phyloP scores from a whole-genome alignment of 2,797 vertebrate species.

The Lerista edwardsae region DNA sequence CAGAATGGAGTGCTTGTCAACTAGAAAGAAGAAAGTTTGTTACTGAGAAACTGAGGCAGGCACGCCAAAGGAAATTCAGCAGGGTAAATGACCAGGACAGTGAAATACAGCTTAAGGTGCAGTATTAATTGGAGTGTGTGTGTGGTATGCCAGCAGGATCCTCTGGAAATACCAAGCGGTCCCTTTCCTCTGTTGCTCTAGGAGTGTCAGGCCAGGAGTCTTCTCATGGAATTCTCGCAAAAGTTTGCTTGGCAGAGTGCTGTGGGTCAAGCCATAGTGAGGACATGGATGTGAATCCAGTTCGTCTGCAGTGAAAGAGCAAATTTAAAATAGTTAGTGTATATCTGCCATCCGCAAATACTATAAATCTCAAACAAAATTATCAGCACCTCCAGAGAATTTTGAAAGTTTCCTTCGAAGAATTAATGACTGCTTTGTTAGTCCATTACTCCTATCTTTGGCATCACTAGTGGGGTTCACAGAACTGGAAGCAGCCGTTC shows the following conservation, averaged over 20 bases:
- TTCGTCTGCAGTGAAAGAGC: not conserved
- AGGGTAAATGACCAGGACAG: constrained; percentile 45
- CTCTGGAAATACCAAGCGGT: not conserved
- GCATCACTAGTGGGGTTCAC: not conserved
- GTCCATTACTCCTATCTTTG: not conserved
- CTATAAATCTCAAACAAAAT: too few relatives aligned
- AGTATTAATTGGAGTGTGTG: too few relatives aligned
- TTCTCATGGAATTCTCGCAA: not conserved
- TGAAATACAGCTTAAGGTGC: constrained; percentile 31
- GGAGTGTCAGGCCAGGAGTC: not conserved
- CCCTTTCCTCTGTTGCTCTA: not conserved
- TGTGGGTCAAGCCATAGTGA: not conserved
- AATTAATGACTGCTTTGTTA: not conserved
- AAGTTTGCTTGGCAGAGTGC: not conserved
- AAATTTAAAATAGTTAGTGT: not conserved
- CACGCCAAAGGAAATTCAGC: constrained; percentile 30
- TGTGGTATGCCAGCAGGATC: not conserved
- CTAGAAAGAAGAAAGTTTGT: not conserved
- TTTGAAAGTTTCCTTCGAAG: not conserved
- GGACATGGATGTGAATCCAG: not conserved
- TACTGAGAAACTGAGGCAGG: constrained; percentile 14
- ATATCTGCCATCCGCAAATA: not conserved
- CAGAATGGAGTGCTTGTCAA: constrained; percentile 10
- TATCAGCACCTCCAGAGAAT: not conserved
- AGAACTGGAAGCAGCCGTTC: not conserved